Evolutionary conservation across 1,140 invertebrate species (phyloP).

Genomic region (Amphibalanus amphitrite): DNA sequence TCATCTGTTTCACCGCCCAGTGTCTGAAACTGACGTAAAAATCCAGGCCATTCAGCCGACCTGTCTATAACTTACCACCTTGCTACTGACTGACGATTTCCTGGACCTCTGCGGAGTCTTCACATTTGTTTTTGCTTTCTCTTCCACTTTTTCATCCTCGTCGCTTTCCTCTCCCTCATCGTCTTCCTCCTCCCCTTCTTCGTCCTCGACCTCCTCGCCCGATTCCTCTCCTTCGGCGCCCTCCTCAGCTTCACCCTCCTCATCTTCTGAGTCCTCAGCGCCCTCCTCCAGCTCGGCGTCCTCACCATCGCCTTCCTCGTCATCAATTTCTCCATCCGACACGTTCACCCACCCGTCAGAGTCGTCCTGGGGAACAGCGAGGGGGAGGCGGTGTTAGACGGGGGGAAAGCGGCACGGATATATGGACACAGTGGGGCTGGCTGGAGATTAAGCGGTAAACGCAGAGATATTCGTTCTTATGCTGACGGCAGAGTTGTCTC

Average conservation of each 20-base stretch:
- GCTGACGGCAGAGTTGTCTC: too few relatives aligned
- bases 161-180: constrained; percentile 28
- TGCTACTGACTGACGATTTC: constrained; percentile 20
- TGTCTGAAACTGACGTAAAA: too few relatives aligned
- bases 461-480: too few relatives aligned
- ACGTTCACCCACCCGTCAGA: constrained; percentile 9
- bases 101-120: constrained; percentile 23
- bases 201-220: constrained; percentile 40
- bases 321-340: constrained; percentile 18
- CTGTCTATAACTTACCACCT: constrained; percentile 9
- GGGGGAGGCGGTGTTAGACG: too few relatives aligned
- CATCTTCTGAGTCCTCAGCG: background rate
- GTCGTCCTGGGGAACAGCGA: constrained; percentile 4
- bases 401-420: too few relatives aligned
- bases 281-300: background rate
- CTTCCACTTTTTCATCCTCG: constrained; percentile 18
- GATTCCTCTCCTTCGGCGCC: background rate
- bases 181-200: constrained; percentile 49
- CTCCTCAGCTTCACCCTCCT: too few relatives aligned
- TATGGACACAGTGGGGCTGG: too few relatives aligned
- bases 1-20: too few relatives aligned
- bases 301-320: constrained; percentile 17
- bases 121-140: too few relatives aligned
- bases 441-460: too few relatives aligned
- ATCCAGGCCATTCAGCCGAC: too few relatives aligned